Percentiles rank a stretch among this genome's conserved stretches.
Conservation (phyloP, 2,888 invertebrate species). For the Campoletis raptor region DNA sequence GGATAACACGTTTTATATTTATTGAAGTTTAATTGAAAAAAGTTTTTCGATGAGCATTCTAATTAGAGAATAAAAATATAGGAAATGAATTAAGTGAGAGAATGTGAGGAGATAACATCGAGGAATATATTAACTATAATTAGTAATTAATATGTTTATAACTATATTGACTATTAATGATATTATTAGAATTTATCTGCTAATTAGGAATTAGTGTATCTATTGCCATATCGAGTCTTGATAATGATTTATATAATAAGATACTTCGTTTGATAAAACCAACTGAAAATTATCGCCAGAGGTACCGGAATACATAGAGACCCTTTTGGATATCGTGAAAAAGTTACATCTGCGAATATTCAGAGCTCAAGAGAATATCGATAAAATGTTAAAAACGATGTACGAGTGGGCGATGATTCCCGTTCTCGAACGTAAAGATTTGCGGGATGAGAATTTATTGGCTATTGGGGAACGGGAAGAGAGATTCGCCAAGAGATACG, state of each 20-base stretch:
- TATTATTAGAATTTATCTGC: constrained; percentile 7
- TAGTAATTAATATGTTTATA: constrained; percentile 17
- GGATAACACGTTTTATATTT: not conserved
- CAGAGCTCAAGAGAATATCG: constrained; percentile 89
- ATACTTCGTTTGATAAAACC: not conserved
- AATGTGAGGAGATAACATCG: not conserved
- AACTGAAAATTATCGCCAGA: constrained; percentile 82
- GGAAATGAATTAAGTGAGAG: not conserved
- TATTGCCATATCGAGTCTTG: not conserved
- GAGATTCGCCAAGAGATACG: constrained; percentile 86
- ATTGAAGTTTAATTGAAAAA: not conserved
- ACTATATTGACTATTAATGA: constrained; percentile 11
- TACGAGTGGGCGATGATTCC: constrained; percentile 91
- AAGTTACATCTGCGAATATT: constrained; percentile 90
- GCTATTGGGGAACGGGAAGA: constrained; percentile 87
- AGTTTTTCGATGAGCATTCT: not conserved
- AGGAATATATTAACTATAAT: constrained; percentile 4
- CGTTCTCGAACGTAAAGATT: constrained; percentile 91
- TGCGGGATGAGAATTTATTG: constrained; percentile 87
- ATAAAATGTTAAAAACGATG: constrained; percentile 87
- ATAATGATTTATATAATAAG: constrained; percentile 8
- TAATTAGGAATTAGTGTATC: constrained; percentile 10
- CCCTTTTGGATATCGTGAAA: constrained; percentile 89
- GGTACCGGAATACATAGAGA: constrained; percentile 90
- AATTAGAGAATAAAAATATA: not conserved